Percentiles rank a stretch among this genome's conserved stretches.
Evolutionary conservation across 2,113 vertebrate species (phyloP).

Genomic region (Odocoileus hemionus): DNA sequence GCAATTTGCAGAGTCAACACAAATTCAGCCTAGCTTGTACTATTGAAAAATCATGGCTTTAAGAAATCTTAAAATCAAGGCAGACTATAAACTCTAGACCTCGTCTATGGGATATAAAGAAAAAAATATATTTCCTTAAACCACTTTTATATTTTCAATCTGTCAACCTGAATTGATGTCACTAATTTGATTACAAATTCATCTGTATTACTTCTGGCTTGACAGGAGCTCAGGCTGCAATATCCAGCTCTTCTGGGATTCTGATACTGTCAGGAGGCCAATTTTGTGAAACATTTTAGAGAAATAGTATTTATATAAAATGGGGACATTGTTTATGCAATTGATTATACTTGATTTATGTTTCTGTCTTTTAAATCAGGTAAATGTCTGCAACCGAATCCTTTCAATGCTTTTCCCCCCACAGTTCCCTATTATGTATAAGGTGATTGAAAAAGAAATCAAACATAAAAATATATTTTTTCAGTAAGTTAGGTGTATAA

Average conservation of each 20-base stretch:
- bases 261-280: not conserved
- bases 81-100: not conserved
- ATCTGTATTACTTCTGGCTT: not conserved
- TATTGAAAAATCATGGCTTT: not conserved
- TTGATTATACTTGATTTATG: not conserved
- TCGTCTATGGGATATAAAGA: not conserved
- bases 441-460: not conserved
- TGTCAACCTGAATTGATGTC: not conserved
- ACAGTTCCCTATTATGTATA: not conserved
- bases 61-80: not conserved
- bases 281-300: not conserved
- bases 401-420: not conserved
- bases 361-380: not conserved
- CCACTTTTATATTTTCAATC: not conserved
- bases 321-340: not conserved
- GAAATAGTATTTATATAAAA: not conserved
- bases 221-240: not conserved
- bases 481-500: not conserved
- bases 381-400: not conserved
- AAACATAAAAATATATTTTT: not conserved
- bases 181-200: constrained; percentile 7
- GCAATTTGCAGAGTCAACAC: not conserved
- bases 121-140: not conserved
- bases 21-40: not conserved
- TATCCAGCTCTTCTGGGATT: not conserved